Conservation (phyloP, 2,888 invertebrate genomes). For the Phanerotoma sp. region DNA sequence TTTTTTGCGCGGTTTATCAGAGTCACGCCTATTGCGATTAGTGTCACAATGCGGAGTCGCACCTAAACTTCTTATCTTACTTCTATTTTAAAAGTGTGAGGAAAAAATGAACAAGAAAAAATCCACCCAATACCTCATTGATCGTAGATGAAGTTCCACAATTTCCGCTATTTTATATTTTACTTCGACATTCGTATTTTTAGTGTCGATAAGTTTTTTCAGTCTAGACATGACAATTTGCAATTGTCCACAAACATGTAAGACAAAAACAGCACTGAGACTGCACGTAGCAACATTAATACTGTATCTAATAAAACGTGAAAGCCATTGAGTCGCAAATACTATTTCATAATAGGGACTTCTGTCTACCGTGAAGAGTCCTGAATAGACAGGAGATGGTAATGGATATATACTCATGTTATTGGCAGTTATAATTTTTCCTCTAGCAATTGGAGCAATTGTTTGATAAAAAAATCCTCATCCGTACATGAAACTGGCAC, state of each 20-base stretch:
- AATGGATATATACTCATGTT: constrained; percentile 40
- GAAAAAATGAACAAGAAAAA: not conserved
- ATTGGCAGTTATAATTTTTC: constrained; percentile 35
- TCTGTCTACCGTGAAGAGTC: constrained; percentile 38
- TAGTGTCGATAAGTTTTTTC: constrained; percentile 31
- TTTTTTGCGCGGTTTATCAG: too few relatives aligned
- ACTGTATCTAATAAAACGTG: constrained; percentile 44
- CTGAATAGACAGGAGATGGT: constrained; percentile 44
- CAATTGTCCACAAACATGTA: constrained; percentile 49
- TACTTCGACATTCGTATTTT: not conserved
- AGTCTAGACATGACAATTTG: constrained; percentile 40
- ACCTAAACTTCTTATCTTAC: not conserved
- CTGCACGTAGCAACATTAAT: constrained; percentile 45
- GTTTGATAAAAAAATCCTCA: constrained; percentile 46
- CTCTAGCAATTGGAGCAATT: constrained; percentile 42
- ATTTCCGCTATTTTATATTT: constrained; percentile 34
- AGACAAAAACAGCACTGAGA: constrained; percentile 45
- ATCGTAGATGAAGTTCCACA: constrained; percentile 40
- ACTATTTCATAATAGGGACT: constrained; percentile 48
- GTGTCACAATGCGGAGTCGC: too few relatives aligned
- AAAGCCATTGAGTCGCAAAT: constrained; percentile 41
- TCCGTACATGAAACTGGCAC: constrained; percentile 42
- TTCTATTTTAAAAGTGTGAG: not conserved
- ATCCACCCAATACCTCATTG: too few relatives aligned
- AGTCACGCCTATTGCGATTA: too few relatives aligned